These are phyloP conservation scores for Paramormyrops kingsleyae DNA, from an alignment of 2,113 vertebrate species.

Conservation along the genomic window DNA sequence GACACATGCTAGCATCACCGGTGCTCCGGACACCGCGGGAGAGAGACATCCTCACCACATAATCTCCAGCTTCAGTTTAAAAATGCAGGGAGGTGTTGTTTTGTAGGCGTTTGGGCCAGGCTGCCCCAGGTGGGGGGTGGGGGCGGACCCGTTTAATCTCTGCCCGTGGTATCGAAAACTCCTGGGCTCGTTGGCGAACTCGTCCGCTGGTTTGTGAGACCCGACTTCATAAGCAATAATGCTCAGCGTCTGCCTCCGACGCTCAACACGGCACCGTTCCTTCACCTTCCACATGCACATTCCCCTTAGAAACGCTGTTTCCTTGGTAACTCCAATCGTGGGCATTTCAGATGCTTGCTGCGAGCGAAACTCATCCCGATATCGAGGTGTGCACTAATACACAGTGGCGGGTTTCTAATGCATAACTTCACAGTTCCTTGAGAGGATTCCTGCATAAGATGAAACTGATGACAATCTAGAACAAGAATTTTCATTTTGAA, in stretches of 20 bases:
- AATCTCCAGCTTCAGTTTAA: background rate
- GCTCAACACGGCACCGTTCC: background rate
- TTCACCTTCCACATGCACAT: background rate
- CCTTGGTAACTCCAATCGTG: constrained; percentile 10
- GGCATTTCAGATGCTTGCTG: background rate
- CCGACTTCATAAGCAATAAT: background rate
- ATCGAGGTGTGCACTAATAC: background rate
- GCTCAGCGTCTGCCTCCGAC: background rate
- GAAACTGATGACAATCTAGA: background rate
- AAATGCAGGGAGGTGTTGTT: background rate
- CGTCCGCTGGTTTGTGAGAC: background rate
- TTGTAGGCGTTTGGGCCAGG: background rate
- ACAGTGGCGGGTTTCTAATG: background rate
- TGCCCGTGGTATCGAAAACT: background rate
- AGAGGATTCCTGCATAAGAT: background rate
- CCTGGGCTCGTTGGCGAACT: background rate
- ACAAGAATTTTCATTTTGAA: background rate
- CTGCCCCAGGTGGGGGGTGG: background rate
- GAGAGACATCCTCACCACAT: background rate
- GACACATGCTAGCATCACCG: background rate
- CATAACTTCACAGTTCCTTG: background rate
- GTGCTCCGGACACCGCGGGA: background rate
- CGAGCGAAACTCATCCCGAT: background rate
- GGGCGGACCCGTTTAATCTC: background rate
- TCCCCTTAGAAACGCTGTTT: constrained; percentile 5